Conservation (phyloP, 2,888 invertebrate species). For the Melieria omissa region DNA sequence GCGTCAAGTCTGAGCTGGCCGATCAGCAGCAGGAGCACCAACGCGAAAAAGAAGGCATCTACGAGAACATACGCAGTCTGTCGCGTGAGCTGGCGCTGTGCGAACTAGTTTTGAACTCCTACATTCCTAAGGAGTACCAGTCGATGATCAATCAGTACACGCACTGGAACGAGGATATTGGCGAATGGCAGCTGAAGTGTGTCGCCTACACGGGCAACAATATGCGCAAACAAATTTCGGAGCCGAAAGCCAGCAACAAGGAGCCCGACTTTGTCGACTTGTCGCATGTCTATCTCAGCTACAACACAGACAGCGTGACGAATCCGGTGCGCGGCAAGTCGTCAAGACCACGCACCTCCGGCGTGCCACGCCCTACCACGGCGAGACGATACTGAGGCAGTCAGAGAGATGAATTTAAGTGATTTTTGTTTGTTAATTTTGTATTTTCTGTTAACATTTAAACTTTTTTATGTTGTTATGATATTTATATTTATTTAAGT, state of each 20-base stretch:
- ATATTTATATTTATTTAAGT: constrained; percentile 8
- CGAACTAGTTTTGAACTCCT: constrained; percentile 89
- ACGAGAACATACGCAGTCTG: constrained; percentile 92
- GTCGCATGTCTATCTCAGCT: constrained; percentile 75
- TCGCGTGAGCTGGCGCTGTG: constrained; percentile 91
- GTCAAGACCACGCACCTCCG: constrained; percentile 68
- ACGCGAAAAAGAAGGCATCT: constrained; percentile 94
- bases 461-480: constrained; percentile 9
- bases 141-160: constrained; percentile 90
- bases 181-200: constrained; percentile 97
- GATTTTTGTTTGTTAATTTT: constrained; percentile 12
- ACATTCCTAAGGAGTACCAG: constrained; percentile 94
- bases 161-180: constrained; percentile 98
- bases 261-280: constrained; percentile 73
- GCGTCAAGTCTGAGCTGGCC: constrained; percentile 84
- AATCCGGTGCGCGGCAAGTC: constrained; percentile 70
- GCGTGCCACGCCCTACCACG: constrained; percentile 70
- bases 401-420: constrained; percentile 13
- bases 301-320: constrained; percentile 71
- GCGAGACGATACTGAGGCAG: constrained; percentile 61
- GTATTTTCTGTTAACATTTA: not conserved
- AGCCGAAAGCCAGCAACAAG: constrained; percentile 63
- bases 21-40: constrained; percentile 95
- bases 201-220: constrained; percentile 99
- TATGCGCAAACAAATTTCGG: constrained; percentile 79